These are phyloP conservation scores for Micronycteris hirsuta DNA, from an alignment of 2,113 vertebrate genomes.

Conservation along the genomic window DNA sequence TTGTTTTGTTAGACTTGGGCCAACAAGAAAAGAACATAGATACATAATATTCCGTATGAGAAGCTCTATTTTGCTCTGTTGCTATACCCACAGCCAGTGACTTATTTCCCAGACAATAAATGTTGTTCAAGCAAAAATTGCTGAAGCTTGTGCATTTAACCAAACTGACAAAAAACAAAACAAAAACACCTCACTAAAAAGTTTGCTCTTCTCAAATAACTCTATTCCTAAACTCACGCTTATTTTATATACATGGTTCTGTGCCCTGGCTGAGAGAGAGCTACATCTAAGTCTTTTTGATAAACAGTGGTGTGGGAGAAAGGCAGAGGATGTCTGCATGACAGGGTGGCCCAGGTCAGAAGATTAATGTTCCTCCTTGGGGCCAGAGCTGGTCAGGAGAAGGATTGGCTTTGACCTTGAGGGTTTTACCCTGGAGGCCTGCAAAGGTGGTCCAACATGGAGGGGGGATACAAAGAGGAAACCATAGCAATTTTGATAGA, in stretches of 20 bases:
- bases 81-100: not conserved
- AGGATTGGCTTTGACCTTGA: constrained; percentile 40
- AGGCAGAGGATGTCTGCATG: constrained; percentile 31
- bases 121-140: not conserved
- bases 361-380: constrained; percentile 43
- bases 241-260: not conserved
- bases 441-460: constrained; percentile 1
- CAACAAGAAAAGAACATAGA: not conserved
- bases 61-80: not conserved
- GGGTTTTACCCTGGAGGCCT: not conserved
- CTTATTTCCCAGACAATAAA: not conserved
- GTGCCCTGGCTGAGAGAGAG: not conserved
- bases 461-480: not conserved
- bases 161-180: not conserved
- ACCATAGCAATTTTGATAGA: not conserved
- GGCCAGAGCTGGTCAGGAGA: not conserved
- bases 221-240: not conserved
- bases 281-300: not conserved
- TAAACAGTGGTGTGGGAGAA: constrained; percentile 43
- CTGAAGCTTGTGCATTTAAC: not conserved
- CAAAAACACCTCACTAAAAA: no score
- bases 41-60: not conserved
- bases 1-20: not conserved
- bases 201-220: not conserved
- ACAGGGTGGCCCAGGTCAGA: constrained; percentile 22